phyloP scores from a whole-genome alignment of 2,113 vertebrate genomes.

The Leucopternis melanops region DNA sequence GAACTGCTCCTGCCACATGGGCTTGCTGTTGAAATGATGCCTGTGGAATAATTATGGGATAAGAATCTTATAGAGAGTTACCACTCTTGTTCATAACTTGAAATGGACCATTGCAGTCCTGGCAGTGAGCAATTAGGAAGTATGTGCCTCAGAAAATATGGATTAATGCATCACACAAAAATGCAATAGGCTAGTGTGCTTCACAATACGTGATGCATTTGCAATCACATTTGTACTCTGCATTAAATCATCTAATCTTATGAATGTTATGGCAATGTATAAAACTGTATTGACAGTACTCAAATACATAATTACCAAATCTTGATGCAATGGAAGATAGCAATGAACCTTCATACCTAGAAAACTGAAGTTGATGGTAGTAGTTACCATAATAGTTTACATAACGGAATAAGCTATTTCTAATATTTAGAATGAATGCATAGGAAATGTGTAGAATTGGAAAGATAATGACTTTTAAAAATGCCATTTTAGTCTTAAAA shows the following conservation, averaged over 20 bases:
- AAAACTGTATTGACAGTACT: not conserved
- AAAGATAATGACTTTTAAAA: not conserved
- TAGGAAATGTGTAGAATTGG: not conserved
- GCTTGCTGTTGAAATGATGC: not conserved
- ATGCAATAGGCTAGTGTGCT: not conserved
- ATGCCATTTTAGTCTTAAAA: not conserved
- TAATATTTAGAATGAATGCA: not conserved
- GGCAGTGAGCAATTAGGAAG: not conserved
- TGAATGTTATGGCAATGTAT: not conserved
- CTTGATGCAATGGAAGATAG: not conserved
- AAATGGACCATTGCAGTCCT: not conserved
- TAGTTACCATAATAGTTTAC: not conserved
- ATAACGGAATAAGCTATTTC: not conserved
- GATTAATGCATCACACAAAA: not conserved
- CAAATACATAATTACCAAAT: not conserved
- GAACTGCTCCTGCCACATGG: accelerated
- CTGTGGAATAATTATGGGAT: not conserved
- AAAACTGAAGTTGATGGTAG: not conserved
- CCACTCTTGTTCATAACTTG: not conserved
- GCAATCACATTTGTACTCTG: not conserved
- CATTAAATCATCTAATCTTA: not conserved
- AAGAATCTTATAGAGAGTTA: not conserved
- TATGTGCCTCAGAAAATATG: not conserved
- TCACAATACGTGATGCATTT: not conserved
- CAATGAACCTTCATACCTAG: not conserved